phyloP scores from a whole-genome alignment of 2,888 invertebrate species.

The Apotomis capreana region DNA sequence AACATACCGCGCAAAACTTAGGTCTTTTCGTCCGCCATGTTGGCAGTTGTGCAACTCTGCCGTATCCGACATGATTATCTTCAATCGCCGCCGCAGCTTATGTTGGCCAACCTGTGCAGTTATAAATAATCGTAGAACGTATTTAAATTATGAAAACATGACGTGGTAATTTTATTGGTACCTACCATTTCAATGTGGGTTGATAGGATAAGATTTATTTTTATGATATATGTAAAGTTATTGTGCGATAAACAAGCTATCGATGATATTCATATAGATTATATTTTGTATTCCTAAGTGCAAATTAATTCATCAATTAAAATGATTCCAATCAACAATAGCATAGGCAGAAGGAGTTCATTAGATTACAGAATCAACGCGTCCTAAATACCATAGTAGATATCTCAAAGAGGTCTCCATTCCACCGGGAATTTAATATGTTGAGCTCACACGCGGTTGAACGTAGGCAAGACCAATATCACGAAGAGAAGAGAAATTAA shows the following conservation, averaged over 20 bases:
- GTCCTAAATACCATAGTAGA: too few species aligned
- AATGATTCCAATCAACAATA: too few species aligned
- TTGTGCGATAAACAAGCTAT: constrained; percentile 5
- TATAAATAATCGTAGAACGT: constrained; percentile 35
- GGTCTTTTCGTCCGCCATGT: constrained; percentile 25
- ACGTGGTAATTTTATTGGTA: constrained; percentile 35
- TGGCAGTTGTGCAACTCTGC: constrained; percentile 35
- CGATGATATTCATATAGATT: too few species aligned
- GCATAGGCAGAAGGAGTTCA: too few species aligned
- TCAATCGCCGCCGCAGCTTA: constrained; percentile 35
- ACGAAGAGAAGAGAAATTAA: too few species aligned
- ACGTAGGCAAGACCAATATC: too few species aligned
- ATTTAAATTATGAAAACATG: constrained; percentile 41
- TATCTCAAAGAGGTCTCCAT: too few species aligned
- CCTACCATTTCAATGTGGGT: constrained; percentile 28
- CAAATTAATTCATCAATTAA: too few species aligned
- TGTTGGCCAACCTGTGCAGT: constrained; percentile 37
- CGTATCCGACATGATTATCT: constrained; percentile 40
- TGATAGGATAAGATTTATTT: constrained; percentile 26
- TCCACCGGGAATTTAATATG: too few species aligned
- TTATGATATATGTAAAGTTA: constrained; percentile 14
- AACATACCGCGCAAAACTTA: background rate
- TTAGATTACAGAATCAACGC: too few species aligned
- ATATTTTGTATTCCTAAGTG: too few species aligned
- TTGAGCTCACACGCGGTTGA: too few species aligned